Conservation (phyloP, 2,888 invertebrate species). For the Habrosyne pyritoides region DNA sequence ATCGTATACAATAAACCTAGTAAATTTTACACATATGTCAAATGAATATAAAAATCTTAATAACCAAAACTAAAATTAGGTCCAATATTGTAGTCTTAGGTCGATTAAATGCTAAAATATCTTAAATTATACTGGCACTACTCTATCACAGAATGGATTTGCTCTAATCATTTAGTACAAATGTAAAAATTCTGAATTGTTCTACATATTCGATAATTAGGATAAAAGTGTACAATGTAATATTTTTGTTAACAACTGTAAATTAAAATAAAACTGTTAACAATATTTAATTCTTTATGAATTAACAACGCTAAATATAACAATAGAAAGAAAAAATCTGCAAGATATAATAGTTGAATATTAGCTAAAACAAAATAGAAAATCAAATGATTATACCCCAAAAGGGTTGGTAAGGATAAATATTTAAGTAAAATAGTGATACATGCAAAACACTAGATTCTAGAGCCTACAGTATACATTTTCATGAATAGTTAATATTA, state of each 20-base stretch:
- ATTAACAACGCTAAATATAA: neutral
- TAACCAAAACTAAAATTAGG: constrained; percentile 10
- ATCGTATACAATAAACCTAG: neutral
- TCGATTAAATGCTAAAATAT: constrained; percentile 28
- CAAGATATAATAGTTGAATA: neutral
- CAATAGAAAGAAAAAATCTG: neutral
- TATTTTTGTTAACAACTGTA: neutral
- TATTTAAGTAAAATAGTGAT: neutral
- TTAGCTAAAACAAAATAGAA: neutral
- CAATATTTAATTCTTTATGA: neutral
- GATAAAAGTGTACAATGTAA: neutral
- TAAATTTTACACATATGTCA: neutral
- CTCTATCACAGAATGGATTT: constrained; percentile 14
- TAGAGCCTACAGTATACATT: constrained; percentile 2
- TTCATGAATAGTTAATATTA: neutral
- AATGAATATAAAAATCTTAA: neutral
- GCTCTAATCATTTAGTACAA: constrained; percentile 10
- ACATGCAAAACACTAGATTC: constrained; percentile 4
- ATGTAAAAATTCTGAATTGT: neutral
- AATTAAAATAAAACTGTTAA: neutral
- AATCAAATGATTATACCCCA: neutral
- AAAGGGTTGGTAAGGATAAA: neutral
- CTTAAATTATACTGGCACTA: constrained; percentile 16
- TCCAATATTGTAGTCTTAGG: constrained; percentile 18
- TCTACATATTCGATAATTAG: neutral